Conservation (phyloP, 2,888 invertebrate species). For the Cephus pulcher region DNA sequence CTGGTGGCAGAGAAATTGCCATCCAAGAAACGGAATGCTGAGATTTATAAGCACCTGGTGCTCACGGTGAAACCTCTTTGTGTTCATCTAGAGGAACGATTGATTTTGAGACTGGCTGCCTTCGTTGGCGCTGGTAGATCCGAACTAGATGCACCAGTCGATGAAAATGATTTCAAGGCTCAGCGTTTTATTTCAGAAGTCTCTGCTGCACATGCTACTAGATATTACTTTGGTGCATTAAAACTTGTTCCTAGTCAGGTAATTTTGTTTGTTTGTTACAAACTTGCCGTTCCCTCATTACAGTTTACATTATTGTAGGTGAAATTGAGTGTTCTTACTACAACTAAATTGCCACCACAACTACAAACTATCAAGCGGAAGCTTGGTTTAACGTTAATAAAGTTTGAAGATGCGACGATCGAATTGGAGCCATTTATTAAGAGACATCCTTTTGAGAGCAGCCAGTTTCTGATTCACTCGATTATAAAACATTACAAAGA, state of each 20-base stretch:
- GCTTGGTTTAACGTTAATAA: constrained; percentile 88
- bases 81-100: constrained; percentile 87
- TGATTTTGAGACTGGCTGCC: constrained; percentile 79
- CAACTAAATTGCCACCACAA: constrained; percentile 82
- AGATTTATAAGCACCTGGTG: constrained; percentile 88
- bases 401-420: constrained; percentile 96
- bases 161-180: constrained; percentile 84
- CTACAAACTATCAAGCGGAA: constrained; percentile 85
- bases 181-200: constrained; percentile 84
- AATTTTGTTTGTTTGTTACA: constrained; percentile 19
- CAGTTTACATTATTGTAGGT: constrained; percentile 69
- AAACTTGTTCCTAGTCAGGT: constrained; percentile 84
- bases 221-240: constrained; percentile 89
- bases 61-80: constrained; percentile 86
- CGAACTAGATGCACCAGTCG: constrained; percentile 72
- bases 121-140: constrained; percentile 71
- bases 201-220: constrained; percentile 81
- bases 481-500: constrained; percentile 89
- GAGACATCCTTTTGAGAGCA: constrained; percentile 92
- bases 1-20: constrained; percentile 83
- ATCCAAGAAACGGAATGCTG: constrained; percentile 77
- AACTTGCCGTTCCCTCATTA: background rate
- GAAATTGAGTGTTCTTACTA: constrained; percentile 89
- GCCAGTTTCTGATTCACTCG: constrained; percentile 83
- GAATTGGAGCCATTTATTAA: constrained; percentile 90